phyloP scores from a whole-genome alignment of 1,140 invertebrate species.

The Colletes latitarsis region DNA sequence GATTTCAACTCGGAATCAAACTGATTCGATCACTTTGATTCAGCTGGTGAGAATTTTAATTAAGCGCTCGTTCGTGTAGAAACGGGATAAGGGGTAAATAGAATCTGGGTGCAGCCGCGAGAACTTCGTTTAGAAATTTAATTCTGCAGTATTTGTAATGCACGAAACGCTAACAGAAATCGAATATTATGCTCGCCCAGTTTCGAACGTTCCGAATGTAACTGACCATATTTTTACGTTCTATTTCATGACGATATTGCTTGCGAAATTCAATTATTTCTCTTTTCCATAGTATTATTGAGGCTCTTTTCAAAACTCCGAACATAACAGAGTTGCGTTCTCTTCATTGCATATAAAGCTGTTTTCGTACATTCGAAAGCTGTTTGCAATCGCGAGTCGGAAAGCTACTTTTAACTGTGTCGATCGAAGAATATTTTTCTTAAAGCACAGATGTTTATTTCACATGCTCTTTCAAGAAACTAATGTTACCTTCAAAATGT shows the following conservation, averaged over 20 bases:
- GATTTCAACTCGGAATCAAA: conserved; percentile 1
- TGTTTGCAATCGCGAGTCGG: not conserved
- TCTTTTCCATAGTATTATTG: not conserved
- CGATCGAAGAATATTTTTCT: no score
- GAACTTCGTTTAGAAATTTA: conserved; percentile 26
- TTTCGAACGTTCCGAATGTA: not conserved
- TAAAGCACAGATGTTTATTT: no score
- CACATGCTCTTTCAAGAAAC: no score
- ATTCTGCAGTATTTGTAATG: conserved; percentile 6
- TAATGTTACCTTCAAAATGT: no score
- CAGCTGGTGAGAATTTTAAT: conserved; percentile 56
- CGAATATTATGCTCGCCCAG: not conserved
- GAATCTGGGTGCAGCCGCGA: conserved; percentile 13
- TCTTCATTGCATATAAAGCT: not conserved
- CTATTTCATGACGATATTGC: not conserved
- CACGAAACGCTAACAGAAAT: conserved; percentile 36
- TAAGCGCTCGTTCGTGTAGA: conserved; percentile 24
- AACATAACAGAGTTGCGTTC: not conserved
- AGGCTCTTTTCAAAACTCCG: not conserved
- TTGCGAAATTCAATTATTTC: conserved; percentile 5
- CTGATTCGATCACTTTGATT: conserved; percentile 1
- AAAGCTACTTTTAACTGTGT: no score
- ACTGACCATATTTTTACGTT: not conserved
- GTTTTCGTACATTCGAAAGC: not conserved
- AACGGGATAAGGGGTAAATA: conserved; percentile 30